A percentile compares a stretch with the other conserved stretches of the same genome.
Conservation (phyloP, 2,113 vertebrate species). For the Rousettus leschenaultii region DNA sequence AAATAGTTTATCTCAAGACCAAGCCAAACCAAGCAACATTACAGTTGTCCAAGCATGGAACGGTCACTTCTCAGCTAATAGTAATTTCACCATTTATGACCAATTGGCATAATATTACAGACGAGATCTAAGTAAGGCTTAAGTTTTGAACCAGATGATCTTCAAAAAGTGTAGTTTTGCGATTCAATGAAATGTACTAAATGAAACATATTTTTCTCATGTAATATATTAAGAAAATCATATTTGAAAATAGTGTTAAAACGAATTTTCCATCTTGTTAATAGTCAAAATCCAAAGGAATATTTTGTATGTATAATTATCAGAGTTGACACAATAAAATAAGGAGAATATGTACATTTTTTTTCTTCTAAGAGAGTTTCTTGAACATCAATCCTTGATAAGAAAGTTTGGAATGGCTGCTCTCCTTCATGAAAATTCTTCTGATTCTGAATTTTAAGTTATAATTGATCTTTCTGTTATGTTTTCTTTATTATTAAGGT, state of each 20-base stretch:
- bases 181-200: not conserved
- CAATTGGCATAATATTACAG: not conserved
- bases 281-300: not conserved
- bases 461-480: not conserved
- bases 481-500: not conserved
- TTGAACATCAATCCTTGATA: not conserved
- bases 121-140: not conserved
- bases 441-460: conserved; percentile 9
- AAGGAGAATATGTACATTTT: not conserved
- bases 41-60: not conserved
- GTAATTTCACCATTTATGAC: not conserved
- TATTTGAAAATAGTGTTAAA: not conserved
- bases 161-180: not conserved
- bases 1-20: not conserved
- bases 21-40: not conserved
- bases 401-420: not conserved
- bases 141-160: not conserved
- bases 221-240: not conserved
- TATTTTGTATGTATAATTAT: not conserved
- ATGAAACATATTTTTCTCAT: not conserved
- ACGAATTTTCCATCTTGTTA: not conserved
- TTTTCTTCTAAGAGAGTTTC: not conserved
- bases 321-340: not conserved
- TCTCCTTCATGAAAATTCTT: not conserved
- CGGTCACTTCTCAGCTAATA: not conserved